Evolutionary conservation across 2,113 vertebrate genomes (phyloP).

Genomic region (Asarcornis scutulata): DNA sequence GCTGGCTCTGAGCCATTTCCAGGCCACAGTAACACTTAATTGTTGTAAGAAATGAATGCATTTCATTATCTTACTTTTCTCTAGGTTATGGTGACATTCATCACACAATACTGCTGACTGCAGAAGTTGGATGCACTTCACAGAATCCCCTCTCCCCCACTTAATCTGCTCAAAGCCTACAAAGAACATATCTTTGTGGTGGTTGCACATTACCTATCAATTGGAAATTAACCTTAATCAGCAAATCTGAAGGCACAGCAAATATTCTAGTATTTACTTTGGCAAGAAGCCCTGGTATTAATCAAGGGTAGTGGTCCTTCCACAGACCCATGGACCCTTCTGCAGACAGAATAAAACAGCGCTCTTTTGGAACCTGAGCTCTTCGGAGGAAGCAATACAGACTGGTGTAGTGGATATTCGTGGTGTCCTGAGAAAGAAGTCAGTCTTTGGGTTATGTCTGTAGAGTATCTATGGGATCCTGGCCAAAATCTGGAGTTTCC

Average conservation of each 20-base stretch:
- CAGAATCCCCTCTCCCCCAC: background rate
- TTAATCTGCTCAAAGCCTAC: constrained; percentile 24
- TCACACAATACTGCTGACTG: constrained; percentile 38
- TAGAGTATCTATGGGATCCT: background rate
- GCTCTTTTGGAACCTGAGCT: background rate
- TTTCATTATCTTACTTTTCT: constrained; percentile 34
- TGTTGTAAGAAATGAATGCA: background rate
- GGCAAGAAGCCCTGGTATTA: constrained; percentile 35
- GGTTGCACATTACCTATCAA: constrained; percentile 34
- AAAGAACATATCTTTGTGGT: constrained; percentile 1
- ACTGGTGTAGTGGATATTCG: background rate
- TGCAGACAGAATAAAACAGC: background rate
- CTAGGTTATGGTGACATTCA: constrained; percentile 45
- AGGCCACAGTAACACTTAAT: background rate
- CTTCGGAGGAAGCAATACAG: background rate
- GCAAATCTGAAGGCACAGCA: constrained; percentile 46
- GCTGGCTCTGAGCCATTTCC: background rate
- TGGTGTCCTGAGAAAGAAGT: background rate
- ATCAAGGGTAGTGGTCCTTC: background rate
- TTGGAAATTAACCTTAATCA: constrained; percentile 52
- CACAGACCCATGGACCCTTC: background rate
- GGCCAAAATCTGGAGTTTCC: background rate
- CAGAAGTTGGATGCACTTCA: constrained; percentile 15
- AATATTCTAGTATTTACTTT: background rate
- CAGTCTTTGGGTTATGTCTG: background rate